These are phyloP conservation scores for Metopolophium dirhodum DNA, from an alignment of 1,140 invertebrate genomes.

Conservation along the genomic window DNA sequence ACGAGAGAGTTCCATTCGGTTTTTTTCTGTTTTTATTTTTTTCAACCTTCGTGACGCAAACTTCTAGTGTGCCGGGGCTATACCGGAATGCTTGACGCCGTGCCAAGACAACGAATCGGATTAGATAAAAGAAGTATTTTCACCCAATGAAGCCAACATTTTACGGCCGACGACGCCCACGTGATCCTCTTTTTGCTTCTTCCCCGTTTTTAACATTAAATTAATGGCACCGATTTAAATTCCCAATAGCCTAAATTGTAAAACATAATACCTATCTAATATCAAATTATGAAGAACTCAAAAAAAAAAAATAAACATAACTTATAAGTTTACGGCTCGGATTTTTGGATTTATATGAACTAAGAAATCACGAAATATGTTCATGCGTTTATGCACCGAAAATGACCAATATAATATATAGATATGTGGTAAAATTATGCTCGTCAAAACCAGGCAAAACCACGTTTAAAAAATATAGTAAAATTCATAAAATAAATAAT, in stretches of 20 bases:
- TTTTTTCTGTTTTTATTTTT: conserved; percentile 9
- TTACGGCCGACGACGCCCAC: background rate
- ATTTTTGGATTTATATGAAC: no score
- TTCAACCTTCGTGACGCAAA: conserved; percentile 9
- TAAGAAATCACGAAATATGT: background rate
- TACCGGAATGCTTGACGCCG: background rate
- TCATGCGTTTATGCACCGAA: no score
- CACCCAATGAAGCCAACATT: conserved; percentile 26
- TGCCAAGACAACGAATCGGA: conserved; percentile 2
- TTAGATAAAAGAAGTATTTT: conserved; percentile 29
- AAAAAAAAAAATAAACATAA: background rate
- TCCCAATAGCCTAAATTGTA: background rate
- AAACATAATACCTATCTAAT: background rate
- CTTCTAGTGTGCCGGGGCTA: background rate
- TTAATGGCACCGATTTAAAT: background rate
- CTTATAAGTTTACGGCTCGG: no score
- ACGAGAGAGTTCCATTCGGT: background rate
- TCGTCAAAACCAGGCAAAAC: no score
- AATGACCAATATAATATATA: no score
- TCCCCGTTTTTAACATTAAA: background rate
- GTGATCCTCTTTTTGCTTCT: background rate
- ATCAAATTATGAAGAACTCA: background rate
- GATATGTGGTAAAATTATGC: background rate
- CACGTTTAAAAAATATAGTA: background rate
- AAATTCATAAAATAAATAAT: background rate